Conservation (phyloP, 2,797 vertebrate genomes). For the Hipposideros larvatus region DNA sequence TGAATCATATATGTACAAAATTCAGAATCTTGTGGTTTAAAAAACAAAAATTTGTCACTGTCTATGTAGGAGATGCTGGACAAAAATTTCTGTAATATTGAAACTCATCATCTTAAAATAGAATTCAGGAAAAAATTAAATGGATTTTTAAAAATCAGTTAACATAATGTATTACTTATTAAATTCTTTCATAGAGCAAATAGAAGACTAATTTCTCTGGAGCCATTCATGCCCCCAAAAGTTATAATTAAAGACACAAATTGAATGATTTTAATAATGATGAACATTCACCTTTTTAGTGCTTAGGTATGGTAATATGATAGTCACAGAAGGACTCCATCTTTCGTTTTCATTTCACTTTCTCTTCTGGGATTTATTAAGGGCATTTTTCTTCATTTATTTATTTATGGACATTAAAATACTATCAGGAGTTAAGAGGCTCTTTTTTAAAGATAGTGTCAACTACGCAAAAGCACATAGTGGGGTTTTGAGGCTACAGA, state of each 20-base stretch:
- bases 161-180: conserved; percentile 85
- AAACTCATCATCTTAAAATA: conserved; percentile 84
- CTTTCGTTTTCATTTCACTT: conserved; percentile 72
- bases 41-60: neutral
- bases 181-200: conserved; percentile 84
- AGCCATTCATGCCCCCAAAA: conserved; percentile 85
- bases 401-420: conserved; percentile 72
- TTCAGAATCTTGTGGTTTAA: neutral
- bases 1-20: neutral
- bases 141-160: conserved; percentile 85
- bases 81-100: conserved; percentile 64
- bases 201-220: conserved; percentile 86
- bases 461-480: neutral
- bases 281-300: conserved; percentile 82
- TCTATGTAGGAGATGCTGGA: neutral
- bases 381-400: conserved; percentile 61
- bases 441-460: conserved; percentile 9
- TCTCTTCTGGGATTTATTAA: conserved; percentile 54
- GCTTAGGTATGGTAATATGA: conserved; percentile 78
- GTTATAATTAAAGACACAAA: conserved; percentile 86
- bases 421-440: neutral
- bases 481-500: conserved; percentile 51
- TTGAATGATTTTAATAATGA: conserved; percentile 86
- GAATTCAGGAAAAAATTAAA: conserved; percentile 83
- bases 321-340: conserved; percentile 73